Evolutionary conservation across 2,888 invertebrate species (phyloP).

Genomic region (Agriopis marginaria): DNA sequence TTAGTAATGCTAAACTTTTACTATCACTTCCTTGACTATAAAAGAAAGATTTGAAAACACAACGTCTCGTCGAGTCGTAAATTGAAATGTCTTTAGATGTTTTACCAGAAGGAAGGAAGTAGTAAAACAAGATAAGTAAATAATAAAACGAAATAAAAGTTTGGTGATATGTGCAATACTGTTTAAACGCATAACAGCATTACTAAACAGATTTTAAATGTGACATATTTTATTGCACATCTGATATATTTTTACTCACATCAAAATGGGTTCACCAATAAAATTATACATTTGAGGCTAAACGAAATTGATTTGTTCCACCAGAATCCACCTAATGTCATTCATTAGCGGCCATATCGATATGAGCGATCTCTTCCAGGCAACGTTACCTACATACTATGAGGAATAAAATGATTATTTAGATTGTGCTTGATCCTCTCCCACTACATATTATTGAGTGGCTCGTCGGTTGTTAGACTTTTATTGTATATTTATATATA

Average conservation of each 20-base stretch:
- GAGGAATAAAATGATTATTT: no score
- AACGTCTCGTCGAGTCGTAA: background rate
- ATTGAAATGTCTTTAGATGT: background rate
- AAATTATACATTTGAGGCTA: no score
- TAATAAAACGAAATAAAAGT: background rate
- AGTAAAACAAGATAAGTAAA: background rate
- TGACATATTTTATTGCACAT: slow-evolving; percentile 1
- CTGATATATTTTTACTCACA: background rate
- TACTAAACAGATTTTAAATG: slow-evolving; percentile 4
- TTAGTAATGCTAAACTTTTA: background rate
- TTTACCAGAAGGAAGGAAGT: slow-evolving; percentile 4
- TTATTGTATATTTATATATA: no score
- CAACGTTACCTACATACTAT: no score
- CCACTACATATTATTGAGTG: no score
- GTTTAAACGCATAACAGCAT: slow-evolving; percentile 10
- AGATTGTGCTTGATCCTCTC: no score
- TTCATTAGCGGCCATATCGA: no score
- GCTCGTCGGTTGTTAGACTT: no score
- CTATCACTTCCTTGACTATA: slow-evolving; percentile 8
- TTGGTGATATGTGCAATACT: slow-evolving; percentile 9
- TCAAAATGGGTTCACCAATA: background rate
- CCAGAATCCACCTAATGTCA: no score
- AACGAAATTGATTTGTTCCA: no score
- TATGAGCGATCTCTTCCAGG: no score
- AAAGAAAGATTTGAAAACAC: slow-evolving; percentile 2